Evolutionary conservation across 2,113 vertebrate species (phyloP).

Genomic region (Martes martes): DNA sequence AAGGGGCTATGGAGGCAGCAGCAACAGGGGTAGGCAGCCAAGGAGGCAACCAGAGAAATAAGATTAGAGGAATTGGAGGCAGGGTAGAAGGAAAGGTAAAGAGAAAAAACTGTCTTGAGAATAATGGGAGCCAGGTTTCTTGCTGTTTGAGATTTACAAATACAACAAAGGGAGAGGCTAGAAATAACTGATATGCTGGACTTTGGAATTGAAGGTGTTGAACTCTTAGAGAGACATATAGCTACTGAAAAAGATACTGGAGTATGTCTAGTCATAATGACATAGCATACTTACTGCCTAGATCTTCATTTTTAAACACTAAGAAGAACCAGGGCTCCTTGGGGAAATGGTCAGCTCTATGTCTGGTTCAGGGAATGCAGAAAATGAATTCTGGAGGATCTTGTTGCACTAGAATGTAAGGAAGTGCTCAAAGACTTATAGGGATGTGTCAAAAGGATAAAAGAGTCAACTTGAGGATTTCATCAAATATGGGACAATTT

Average conservation of each 20-base stretch:
- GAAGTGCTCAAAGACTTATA: neutral
- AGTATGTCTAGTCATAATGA: neutral
- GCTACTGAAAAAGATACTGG: neutral
- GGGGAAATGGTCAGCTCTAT: neutral
- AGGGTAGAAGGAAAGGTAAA: neutral
- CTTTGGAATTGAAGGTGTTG: neutral
- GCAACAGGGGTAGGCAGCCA: neutral
- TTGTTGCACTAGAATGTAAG: neutral
- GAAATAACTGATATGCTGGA: neutral
- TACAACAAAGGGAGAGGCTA: neutral
- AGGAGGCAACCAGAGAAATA: neutral
- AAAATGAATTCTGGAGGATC: neutral
- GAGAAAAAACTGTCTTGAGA: neutral
- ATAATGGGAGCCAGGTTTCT: neutral
- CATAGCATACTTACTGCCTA: neutral
- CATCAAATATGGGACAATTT: neutral
- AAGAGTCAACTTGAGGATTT: neutral
- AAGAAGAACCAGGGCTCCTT: neutral
- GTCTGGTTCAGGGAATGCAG: no score
- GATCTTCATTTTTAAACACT: neutral
- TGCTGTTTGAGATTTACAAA: neutral
- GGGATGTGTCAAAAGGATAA: neutral
- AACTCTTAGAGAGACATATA: neutral
- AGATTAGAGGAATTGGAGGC: neutral
- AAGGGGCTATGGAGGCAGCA: neutral